Percentiles rank a stretch among this genome's conserved stretches.
phyloP scores from a whole-genome alignment of 2,888 invertebrate species.

The Stenodera caucasica region DNA sequence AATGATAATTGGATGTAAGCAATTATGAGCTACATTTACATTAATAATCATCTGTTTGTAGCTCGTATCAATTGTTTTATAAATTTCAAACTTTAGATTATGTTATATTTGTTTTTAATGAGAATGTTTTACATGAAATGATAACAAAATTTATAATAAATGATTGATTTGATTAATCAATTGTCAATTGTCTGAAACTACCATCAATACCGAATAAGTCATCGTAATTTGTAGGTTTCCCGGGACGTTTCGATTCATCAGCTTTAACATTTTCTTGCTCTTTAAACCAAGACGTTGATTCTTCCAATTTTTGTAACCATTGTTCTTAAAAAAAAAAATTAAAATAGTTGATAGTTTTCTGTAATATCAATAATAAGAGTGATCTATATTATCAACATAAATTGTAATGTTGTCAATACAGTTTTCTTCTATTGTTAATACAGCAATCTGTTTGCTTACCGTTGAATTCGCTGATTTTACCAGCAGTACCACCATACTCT shows the following conservation, averaged over 20 bases:
- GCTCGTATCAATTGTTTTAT: no score
- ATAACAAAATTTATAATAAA: neutral
- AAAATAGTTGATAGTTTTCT: no score
- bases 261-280: conserved; percentile 77
- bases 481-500: conserved; percentile 83
- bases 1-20: no score
- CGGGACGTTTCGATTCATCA: conserved; percentile 78
- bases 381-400: no score
- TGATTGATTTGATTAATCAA: conserved; percentile 62
- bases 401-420: no score
- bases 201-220: conserved; percentile 89
- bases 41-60: no score
- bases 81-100: no score
- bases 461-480: conserved; percentile 71
- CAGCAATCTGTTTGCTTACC: conserved; percentile 7
- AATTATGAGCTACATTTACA: no score
- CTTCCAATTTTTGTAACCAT: conserved; percentile 79
- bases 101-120: no score
- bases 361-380: no score
- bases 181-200: conserved; percentile 81
- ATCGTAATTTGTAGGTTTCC: conserved; percentile 82
- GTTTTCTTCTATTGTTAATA: no score
- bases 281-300: conserved; percentile 77
- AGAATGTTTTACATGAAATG: no score
- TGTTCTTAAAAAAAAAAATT: conserved; percentile 59